phyloP scores from a whole-genome alignment of 2,888 invertebrate species.

The Leucozona laternaria region DNA sequence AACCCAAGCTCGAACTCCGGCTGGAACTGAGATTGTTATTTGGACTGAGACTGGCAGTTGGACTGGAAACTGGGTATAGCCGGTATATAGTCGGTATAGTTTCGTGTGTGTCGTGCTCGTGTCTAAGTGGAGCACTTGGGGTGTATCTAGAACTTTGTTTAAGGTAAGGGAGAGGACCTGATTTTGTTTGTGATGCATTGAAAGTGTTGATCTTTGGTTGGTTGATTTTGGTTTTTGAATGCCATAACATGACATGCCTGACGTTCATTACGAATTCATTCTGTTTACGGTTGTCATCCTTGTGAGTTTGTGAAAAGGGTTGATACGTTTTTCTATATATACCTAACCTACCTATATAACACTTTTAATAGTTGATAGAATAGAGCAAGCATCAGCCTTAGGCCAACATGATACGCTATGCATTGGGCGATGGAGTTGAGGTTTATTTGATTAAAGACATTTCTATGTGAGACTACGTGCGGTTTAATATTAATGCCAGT shows the following conservation, averaged over 20 bases:
- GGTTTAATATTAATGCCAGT: conserved; percentile 21
- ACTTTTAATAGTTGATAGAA: conserved; percentile 4
- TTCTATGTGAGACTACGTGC: not conserved
- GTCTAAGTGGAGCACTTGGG: conserved; percentile 24
- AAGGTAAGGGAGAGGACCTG: not conserved
- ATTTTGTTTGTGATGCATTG: conserved; percentile 66
- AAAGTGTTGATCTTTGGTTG: conserved; percentile 74
- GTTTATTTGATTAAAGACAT: conserved; percentile 43
- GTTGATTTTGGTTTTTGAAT: conserved; percentile 69
- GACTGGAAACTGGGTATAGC: not conserved
- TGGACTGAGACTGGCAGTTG: not conserved
- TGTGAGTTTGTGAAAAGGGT: conserved; percentile 28
- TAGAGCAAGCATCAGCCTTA: not conserved
- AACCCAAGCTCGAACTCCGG: not conserved
- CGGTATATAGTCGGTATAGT: not conserved
- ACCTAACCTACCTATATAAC: not conserved
- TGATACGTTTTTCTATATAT: not conserved
- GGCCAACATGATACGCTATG: not conserved
- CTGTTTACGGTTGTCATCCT: conserved; percentile 51
- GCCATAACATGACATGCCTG: conserved; percentile 67
- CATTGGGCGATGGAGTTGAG: conserved; percentile 21
- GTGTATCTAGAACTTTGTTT: conserved; percentile 9
- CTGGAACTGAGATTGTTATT: not conserved
- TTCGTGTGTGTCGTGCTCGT: conserved; percentile 8
- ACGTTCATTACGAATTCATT: conserved; percentile 74